Conservation (phyloP, 2,888 invertebrate species). For the Agonopterix heracliana region DNA sequence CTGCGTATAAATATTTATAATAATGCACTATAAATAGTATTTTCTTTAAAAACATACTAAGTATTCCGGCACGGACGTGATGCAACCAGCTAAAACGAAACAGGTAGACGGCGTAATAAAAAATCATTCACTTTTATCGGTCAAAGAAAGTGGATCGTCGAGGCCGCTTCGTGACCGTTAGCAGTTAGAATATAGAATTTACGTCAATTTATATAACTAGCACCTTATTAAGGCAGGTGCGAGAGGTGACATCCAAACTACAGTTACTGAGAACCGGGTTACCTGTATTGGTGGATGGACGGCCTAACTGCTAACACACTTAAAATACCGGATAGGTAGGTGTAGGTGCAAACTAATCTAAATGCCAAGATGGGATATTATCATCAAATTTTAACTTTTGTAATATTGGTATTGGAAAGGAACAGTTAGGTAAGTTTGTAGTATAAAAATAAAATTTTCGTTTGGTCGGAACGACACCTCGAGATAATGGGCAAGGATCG, state of each 20-base stretch:
- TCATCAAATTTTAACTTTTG: too few species aligned
- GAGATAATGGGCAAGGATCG: too few species aligned
- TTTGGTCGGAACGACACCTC: too few species aligned
- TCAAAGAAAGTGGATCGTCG: slow-evolving; percentile 53
- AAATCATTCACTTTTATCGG: slow-evolving; percentile 37
- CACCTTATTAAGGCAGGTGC: slow-evolving; percentile 52
- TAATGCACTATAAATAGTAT: neutral
- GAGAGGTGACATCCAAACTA: slow-evolving; percentile 57
- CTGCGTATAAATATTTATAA: too few species aligned
- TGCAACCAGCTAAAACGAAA: slow-evolving; percentile 17
- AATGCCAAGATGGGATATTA: too few species aligned
- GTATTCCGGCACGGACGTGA: slow-evolving; percentile 19
- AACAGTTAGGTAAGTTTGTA: too few species aligned
- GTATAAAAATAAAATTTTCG: too few species aligned
- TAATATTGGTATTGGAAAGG: too few species aligned
- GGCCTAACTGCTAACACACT: slow-evolving; percentile 48
- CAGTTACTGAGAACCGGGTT: slow-evolving; percentile 69
- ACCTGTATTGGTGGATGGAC: slow-evolving; percentile 50
- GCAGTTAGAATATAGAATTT: slow-evolving; percentile 46
- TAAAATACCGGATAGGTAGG: slow-evolving; percentile 34
- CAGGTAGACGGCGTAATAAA: neutral
- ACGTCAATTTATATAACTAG: slow-evolving; percentile 63
- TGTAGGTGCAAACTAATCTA: neutral
- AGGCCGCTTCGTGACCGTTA: slow-evolving; percentile 31
- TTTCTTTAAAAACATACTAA: slow-evolving; percentile 2